Base-by-base conservation (phyloP, 2,888 invertebrate species). In the Trissonchulus sp. region DNA sequence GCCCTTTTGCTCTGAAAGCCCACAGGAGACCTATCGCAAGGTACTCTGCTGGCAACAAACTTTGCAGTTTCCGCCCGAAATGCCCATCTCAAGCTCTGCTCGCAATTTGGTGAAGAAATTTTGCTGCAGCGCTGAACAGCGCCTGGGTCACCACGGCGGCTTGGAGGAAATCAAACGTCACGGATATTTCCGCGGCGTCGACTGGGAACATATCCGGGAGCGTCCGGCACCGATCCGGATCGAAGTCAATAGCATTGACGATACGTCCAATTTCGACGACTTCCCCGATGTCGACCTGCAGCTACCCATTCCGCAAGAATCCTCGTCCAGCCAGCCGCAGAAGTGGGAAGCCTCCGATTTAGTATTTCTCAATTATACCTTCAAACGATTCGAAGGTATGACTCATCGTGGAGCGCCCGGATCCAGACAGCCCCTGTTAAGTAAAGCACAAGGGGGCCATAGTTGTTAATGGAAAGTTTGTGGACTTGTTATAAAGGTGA, bases 31-130 rank as follows among this genome's bases (percentile, higher is more conserved):
- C 31, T 96, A 96, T 86, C 89, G 90, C 75, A 95, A 95, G 88
- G 98, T 99, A 81, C 97, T 99, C 95, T 97, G 97, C 84, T 99
- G 99, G 99, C 89, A 95, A 79, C 97, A 99, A 85, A 98, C 98
- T 0, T 89, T 99, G 76, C 91, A 94, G 75, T 99, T 99, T 86
- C 99, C 99, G 23, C 97, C 99, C 0, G 99, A 99, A 89, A 94
- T 97, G 83, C 99, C 99, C 79, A 99, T 99, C 85, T 96, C 96
- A 79, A 95, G 95, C 87, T 95, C 97, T 87, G 95, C 99, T 79
- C 90, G 93, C 86, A 94, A 95, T 85, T 93, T 95, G 80, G 95
- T 97, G 81, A 88, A 93, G 82, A 84, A 83, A 86, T 96, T 98
- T 88, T 99, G 99, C 86, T 96, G 95, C 82, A 98, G 99, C 86